phyloP scores from a whole-genome alignment of 2,888 invertebrate genomes.

The Holacanthella duospinosa region DNA sequence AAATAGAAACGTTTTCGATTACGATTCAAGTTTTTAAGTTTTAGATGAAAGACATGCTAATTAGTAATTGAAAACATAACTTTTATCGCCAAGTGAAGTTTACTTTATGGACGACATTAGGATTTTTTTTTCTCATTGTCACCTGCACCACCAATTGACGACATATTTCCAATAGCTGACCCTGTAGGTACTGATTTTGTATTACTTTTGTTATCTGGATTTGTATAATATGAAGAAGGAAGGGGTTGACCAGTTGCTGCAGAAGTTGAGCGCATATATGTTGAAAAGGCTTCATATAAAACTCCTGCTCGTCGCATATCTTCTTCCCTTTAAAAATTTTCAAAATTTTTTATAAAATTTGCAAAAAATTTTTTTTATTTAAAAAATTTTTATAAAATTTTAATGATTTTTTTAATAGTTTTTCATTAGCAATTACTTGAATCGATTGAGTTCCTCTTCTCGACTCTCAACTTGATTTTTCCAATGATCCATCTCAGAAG shows the following conservation, averaged over 20 bases:
- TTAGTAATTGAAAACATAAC: too few relatives aligned
- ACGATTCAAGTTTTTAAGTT: too few relatives aligned
- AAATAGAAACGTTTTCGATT: too few relatives aligned
- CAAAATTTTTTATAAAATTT: not conserved
- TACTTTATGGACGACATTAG: too few relatives aligned
- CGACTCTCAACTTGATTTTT: conserved; percentile 25
- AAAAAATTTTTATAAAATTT: too few relatives aligned
- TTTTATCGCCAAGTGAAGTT: too few relatives aligned
- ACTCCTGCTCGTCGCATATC: conserved; percentile 31
- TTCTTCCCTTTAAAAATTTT: conserved; percentile 18
- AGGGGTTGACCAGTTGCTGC: conserved; percentile 31
- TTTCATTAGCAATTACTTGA: conserved; percentile 17
- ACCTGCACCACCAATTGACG: too few relatives aligned
- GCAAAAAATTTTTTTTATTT: not conserved
- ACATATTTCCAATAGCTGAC: too few relatives aligned
- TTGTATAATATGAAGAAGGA: conserved; percentile 11
- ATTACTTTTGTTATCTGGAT: not conserved
- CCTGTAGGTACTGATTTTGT: too few relatives aligned
- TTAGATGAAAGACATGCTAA: too few relatives aligned
- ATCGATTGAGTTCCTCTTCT: conserved; percentile 24
- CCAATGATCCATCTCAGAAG: conserved; percentile 26
- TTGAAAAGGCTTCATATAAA: conserved; percentile 28
- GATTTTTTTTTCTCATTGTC: too few relatives aligned
- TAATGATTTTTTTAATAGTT: not conserved
- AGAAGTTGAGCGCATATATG: conserved; percentile 28